Conservation (phyloP, 2,888 invertebrate genomes). For the Chrysina gloriosa region DNA sequence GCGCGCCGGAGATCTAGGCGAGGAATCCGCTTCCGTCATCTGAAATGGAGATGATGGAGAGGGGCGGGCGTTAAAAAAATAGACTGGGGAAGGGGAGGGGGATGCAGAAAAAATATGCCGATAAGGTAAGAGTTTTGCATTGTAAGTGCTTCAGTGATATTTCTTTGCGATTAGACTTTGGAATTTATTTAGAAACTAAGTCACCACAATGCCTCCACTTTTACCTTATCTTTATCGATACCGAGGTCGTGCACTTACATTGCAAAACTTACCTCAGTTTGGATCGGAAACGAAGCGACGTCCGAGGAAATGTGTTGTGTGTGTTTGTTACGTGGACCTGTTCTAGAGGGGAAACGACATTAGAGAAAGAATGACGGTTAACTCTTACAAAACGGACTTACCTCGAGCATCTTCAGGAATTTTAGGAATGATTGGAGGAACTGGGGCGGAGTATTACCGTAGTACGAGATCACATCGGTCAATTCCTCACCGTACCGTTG, state of each 20-base stretch:
- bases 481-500: too few species aligned
- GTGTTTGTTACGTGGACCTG: too few species aligned
- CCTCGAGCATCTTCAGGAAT: too few species aligned
- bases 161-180: too few species aligned
- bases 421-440: too few species aligned
- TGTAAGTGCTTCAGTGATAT: slow-evolving; percentile 62
- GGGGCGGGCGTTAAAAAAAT: background rate
- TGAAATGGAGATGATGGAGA: background rate
- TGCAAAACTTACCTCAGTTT: slow-evolving; percentile 53
- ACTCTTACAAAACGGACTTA: too few species aligned
- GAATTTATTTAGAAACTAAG: slow-evolving; percentile 37
- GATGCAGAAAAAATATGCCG: background rate
- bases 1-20: background rate
- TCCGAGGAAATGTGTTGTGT: too few species aligned
- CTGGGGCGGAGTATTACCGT: too few species aligned
- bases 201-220: slow-evolving; percentile 53
- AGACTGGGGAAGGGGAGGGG: background rate
- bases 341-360: too few species aligned
- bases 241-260: slow-evolving; percentile 57
- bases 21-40: background rate
- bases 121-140: slow-evolving; percentile 66
- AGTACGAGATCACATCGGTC: too few species aligned
- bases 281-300: background rate
- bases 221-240: slow-evolving; percentile 47
- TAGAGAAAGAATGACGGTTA: too few species aligned